Evolutionary conservation across 2,888 invertebrate genomes (phyloP).

Genomic region (Tholera decimalis): DNA sequence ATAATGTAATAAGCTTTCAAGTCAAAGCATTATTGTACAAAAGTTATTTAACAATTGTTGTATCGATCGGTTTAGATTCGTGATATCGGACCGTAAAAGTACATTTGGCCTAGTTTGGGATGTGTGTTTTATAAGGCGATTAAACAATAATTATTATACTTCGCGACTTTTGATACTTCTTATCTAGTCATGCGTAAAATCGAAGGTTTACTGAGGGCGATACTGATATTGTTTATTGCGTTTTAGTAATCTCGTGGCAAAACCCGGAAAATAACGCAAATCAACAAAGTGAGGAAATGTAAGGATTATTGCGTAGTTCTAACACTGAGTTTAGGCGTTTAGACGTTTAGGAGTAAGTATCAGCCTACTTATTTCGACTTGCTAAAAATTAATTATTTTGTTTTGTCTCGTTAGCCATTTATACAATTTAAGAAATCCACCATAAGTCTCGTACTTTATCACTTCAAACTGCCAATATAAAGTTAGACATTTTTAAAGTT

Average conservation of each 20-base stretch:
- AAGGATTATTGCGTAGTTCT: slow-evolving; percentile 33
- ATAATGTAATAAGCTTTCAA: too few relatives aligned
- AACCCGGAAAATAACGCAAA: slow-evolving; percentile 19
- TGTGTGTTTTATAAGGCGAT: slow-evolving; percentile 30
- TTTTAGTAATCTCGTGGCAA: slow-evolving; percentile 21
- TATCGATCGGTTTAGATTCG: slow-evolving; percentile 33
- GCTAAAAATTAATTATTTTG: background rate
- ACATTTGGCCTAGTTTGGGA: slow-evolving; percentile 19
- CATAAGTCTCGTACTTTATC: background rate
- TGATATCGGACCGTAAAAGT: slow-evolving; percentile 37
- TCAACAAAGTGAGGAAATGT: slow-evolving; percentile 35
- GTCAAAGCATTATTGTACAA: background rate
- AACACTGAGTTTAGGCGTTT: too few relatives aligned
- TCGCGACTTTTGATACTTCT: slow-evolving; percentile 22
- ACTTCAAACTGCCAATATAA: too few relatives aligned
- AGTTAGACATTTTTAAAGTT: background rate
- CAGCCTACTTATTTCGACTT: background rate
- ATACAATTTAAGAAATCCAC: background rate
- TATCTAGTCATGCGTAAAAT: slow-evolving; percentile 36
- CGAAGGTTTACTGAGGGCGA: slow-evolving; percentile 25
- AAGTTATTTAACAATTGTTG: slow-evolving; percentile 2
- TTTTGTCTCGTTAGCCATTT: background rate
- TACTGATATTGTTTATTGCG: slow-evolving; percentile 20
- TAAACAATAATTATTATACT: slow-evolving; percentile 26
- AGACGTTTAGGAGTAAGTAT: slow-evolving; percentile 11